These are phyloP conservation scores for Holcopasites calliopsidis DNA, from an alignment of 1,140 invertebrate species.

Conservation along the genomic window DNA sequence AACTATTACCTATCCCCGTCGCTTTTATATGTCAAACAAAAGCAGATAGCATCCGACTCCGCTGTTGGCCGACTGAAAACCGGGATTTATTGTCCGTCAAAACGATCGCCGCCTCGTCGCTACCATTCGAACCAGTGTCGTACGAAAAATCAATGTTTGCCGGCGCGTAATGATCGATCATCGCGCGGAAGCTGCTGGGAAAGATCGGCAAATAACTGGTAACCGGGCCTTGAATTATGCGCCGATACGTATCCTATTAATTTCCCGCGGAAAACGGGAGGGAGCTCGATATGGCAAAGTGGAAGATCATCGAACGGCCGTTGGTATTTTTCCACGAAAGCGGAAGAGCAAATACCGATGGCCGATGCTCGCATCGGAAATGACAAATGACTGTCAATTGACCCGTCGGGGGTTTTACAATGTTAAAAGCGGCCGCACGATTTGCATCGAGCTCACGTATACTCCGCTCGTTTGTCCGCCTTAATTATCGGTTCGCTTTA, in stretches of 20 bases:
- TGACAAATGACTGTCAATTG: constrained; percentile 39
- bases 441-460: constrained; percentile 45
- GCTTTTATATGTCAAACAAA: constrained; percentile 73
- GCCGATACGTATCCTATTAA: too few relatives aligned
- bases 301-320: not conserved
- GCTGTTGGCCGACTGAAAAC: constrained; percentile 66
- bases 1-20: constrained; percentile 43
- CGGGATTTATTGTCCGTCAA: constrained; percentile 72
- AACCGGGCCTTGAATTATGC: too few relatives aligned
- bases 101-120: constrained; percentile 67
- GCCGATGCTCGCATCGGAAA: not conserved
- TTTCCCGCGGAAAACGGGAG: not conserved
- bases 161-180: constrained; percentile 3
- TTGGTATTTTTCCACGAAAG: not conserved
- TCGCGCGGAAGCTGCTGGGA: not conserved
- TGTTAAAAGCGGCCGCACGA: constrained; percentile 26
- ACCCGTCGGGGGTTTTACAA: constrained; percentile 15
- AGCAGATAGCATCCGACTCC: constrained; percentile 62
- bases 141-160: constrained; percentile 40
- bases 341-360: not conserved
- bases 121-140: constrained; percentile 59
- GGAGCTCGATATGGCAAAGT: not conserved
- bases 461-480: constrained; percentile 34
- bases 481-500: constrained; percentile 53
- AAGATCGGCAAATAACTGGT: not conserved